Conservation (phyloP, 2,797 vertebrate genomes). For the Channallabes apus region DNA sequence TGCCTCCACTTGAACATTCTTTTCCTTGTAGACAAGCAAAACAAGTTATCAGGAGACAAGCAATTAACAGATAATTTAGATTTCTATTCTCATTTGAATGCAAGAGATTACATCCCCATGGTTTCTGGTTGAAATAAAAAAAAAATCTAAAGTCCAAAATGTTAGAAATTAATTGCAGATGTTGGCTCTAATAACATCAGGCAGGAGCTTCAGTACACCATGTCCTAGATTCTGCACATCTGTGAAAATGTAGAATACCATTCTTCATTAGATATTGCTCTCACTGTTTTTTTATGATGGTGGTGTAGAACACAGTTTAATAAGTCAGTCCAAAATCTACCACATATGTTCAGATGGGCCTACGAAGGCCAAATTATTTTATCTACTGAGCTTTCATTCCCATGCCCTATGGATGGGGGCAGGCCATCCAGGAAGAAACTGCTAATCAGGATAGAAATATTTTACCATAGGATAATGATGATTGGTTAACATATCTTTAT, state of each 20-base stretch:
- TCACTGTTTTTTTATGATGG: neutral
- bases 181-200: neutral
- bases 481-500: neutral
- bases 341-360: neutral
- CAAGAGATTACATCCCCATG: neutral
- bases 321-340: neutral
- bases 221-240: neutral
- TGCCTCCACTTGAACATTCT: constrained; percentile 57
- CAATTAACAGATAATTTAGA: neutral
- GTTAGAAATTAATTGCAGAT: neutral
- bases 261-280: neutral
- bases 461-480: neutral
- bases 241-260: neutral
- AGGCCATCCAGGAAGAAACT: neutral
- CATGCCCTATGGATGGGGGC: neutral
- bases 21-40: constrained; percentile 54
- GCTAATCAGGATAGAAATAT: neutral
- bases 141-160: neutral
- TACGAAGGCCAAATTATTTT: neutral
- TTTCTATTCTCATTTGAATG: neutral
- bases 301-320: neutral
- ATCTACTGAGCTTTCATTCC: neutral
- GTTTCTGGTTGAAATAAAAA: neutral
- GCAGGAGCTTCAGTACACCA: neutral
- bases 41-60: neutral